A percentile compares a stretch with the other conserved stretches of the same genome.
Evolutionary conservation across 53 echinoderm and acorn worm species (phyloP).

Genomic region (Stichopus horrens): DNA sequence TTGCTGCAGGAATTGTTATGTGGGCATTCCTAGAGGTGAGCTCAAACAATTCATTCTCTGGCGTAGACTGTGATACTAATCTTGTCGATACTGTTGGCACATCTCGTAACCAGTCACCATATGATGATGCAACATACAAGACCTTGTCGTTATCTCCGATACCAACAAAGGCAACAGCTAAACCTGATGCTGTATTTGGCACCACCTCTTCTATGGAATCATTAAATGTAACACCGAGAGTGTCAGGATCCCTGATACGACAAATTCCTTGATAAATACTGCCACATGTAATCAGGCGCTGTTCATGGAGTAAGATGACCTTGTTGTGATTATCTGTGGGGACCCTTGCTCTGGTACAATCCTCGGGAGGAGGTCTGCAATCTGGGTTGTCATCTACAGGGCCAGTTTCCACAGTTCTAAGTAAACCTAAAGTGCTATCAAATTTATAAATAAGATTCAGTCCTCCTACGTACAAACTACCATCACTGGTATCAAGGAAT

Average conservation of each 20-base stretch:
- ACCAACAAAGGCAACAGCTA: slow-evolving; percentile 69
- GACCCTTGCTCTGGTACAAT: slow-evolving; percentile 34
- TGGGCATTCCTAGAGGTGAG: slow-evolving; percentile 5
- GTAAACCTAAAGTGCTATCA: slow-evolving; percentile 31
- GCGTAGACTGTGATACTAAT: slow-evolving; percentile 8
- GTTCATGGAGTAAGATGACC: slow-evolving; percentile 62
- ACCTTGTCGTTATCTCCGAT: slow-evolving; percentile 44
- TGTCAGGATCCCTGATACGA: slow-evolving; percentile 25
- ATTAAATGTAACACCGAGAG: slow-evolving; percentile 40
- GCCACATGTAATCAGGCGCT: slow-evolving; percentile 54
- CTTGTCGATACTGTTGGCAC: slow-evolving; percentile 62
- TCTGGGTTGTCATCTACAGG: slow-evolving; percentile 56
- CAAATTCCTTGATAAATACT: slow-evolving; percentile 70
- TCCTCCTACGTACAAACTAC: slow-evolving; percentile 43
- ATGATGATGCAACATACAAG: slow-evolving; percentile 72
- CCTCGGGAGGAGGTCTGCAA: slow-evolving; percentile 55
- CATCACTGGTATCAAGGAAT: not conserved
- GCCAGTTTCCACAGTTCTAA: slow-evolving; percentile 52
- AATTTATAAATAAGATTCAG: slow-evolving; percentile 61
- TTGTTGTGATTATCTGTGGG: slow-evolving; percentile 75
- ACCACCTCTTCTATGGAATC: slow-evolving; percentile 54
- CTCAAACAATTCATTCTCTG: slow-evolving; percentile 46
- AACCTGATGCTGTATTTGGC: slow-evolving; percentile 55
- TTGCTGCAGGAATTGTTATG: slow-evolving; percentile 32
- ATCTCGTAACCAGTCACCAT: slow-evolving; percentile 57